Base-by-base conservation (phyloP, 1,140 invertebrate species). In the Drosophila novamexicana region DNA sequence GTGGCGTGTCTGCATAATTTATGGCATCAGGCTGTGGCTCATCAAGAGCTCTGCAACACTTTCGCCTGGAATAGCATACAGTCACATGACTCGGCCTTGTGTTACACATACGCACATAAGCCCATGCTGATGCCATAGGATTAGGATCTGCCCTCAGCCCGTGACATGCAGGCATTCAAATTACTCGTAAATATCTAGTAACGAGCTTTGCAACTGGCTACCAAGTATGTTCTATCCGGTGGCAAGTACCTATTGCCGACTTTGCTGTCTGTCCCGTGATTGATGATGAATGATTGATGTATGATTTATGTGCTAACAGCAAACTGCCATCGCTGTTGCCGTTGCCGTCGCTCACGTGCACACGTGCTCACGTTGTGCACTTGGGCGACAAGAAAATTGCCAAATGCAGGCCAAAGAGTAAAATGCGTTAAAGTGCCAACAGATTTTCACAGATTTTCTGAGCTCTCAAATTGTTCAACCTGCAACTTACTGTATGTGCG, bases 251-350 rank as follows among this genome's bases (percentile, higher is more conserved):
- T 37, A 37, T 16, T 54, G 10, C 14, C 40, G 37, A 18, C 49
- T 36, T 6, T 18, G 14, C 39, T 32, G 6, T 29, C 36, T 40
- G 14, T 49, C 16, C 54, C 53, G 70, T 88, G 83, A 86, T 88
- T 88, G 83, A 86, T 86, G 84, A 78, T 83, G 80, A 80, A 88
- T 89, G 84, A 88, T 88, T 88, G 83, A 89, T 88, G 84, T 56
- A 70, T 67, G 75, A 81, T 73, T 79, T 70, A 86, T 85, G 67
- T 61, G 61, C 42, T 29, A 59, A 22, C 79, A 67, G 70, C 52
- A 54, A 67, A 49, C 36, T 56, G 67, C 54, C 9, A 44, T 36
- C 37, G 54, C 18, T 53, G 22, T 9, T 18, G 22, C 7, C 40
- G 40, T 45, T 7, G 42, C 40, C 4, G 22, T n/a, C 16, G 10